phyloP scores from a whole-genome alignment of 2,888 invertebrate species.

The Scelioninae gen. 1 region DNA sequence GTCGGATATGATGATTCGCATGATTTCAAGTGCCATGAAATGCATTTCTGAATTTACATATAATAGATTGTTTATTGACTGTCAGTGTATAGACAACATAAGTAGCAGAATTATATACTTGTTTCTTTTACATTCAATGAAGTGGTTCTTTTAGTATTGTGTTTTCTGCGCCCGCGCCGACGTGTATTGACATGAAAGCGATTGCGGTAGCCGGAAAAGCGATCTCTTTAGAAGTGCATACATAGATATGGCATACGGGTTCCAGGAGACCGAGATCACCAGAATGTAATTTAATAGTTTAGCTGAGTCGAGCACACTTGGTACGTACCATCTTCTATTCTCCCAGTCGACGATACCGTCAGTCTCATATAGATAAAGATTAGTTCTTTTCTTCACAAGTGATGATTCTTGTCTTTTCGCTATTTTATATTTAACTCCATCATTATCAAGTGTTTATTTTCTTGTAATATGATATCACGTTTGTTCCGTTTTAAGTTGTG shows the following conservation, averaged over 20 bases:
- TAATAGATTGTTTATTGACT: too few relatives aligned
- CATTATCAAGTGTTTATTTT: too few relatives aligned
- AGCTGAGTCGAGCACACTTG: conserved; percentile 80
- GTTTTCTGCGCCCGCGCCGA: too few relatives aligned
- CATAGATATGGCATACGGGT: conserved; percentile 69
- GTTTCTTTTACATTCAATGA: too few relatives aligned
- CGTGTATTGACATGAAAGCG: conserved; percentile 63
- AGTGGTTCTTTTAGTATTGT: too few relatives aligned
- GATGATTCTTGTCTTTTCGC: too few relatives aligned
- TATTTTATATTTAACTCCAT: too few relatives aligned
- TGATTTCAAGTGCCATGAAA: conserved; percentile 15
- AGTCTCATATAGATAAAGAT: conserved; percentile 47
- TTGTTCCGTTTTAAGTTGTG: too few relatives aligned
- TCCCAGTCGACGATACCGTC: conserved; percentile 27
- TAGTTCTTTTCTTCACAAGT: conserved; percentile 42
- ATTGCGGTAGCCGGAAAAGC: conserved; percentile 52
- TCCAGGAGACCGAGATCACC: conserved; percentile 62
- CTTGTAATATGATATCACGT: too few relatives aligned
- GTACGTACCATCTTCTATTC: conserved; percentile 79
- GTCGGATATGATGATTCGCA: conserved; percentile 19
- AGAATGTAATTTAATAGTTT: conserved; percentile 81
- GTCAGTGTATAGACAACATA: too few relatives aligned
- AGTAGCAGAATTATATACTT: too few relatives aligned
- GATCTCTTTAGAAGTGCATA: conserved; percentile 55
- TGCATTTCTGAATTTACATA: neutral